Base-by-base conservation (phyloP, 2,888 invertebrate genomes). In the Galerucella calmariensis region DNA sequence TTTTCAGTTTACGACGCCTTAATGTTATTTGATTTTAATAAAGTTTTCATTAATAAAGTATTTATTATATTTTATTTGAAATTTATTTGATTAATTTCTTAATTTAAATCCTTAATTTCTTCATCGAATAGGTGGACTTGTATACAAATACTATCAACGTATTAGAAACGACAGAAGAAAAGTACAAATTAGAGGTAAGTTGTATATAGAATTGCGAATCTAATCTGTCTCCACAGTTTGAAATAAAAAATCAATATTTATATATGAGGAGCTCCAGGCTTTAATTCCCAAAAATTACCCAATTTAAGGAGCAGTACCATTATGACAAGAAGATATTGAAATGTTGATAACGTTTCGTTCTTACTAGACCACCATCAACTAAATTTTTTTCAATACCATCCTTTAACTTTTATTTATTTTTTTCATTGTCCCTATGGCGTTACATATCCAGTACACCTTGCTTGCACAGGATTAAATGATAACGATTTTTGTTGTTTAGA, bases 111-210 rank as follows among this genome's bases (percentile, higher is more conserved):
- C 16, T 56, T 63, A 61, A 72, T 58, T 72, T 78, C 56, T 79
- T 70, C 72, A 72, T 63, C 44, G 67, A 70, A 51, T 75, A 87
- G 87, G 86, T 86, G 75, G 84, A 86, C 79, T 77, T 85, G 51
- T 86, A 86, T 77, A 77, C 83, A 65, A 85, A 87, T 79, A 85
- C 87, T 6, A 81, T 87, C 70, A 84, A 81, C 72, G 81, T 86
- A 16, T 76, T 87, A 71, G 86, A 87, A 81, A 81, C 82, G 53
- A 78, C 85, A 0, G 85, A 85, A 76, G 82, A 85, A 71, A 82
- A 83, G 74, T 80, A 83, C 4, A 85, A 83, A 80, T 79, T 82
- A 48, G 85, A 88, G 84, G 87, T 87, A 82, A 73, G 81, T 56
- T 20, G 9, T 56, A 2, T 2, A n/a, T 35, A 61, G 58, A 56